Conservation (phyloP, 92 coral and sea anemone genomes). For the Paragorgia papillata region DNA sequence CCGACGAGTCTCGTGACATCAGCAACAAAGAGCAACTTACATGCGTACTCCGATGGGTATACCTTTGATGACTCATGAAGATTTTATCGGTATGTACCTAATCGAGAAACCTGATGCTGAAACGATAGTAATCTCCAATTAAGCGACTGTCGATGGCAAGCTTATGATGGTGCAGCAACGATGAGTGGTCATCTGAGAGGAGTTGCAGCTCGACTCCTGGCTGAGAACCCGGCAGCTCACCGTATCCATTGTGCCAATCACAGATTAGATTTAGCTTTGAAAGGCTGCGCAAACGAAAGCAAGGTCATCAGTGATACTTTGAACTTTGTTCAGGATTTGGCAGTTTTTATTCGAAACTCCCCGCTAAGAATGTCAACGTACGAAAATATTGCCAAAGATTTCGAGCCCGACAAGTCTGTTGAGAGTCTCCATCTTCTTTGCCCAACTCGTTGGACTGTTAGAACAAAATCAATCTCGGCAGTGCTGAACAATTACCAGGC, state of each 20-base stretch:
- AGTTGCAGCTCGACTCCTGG: conserved; percentile 20
- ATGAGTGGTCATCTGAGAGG: conserved; percentile 36
- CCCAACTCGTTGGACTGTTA: conserved; percentile 9
- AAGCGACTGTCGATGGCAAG: conserved; percentile 37
- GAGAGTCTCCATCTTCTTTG: conserved; percentile 12
- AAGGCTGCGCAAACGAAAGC: conserved; percentile 29
- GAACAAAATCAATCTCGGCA: conserved; percentile 6
- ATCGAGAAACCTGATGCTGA: conserved; percentile 41
- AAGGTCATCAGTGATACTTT: conserved; percentile 9
- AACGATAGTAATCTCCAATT: conserved; percentile 19
- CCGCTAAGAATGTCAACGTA: conserved; percentile 1
- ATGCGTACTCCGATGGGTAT: conserved; percentile 35
- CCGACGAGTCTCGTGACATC: conserved; percentile 27
- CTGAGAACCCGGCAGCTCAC: conserved; percentile 18
- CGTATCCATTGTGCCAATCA: conserved; percentile 26
- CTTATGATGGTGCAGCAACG: conserved; percentile 42
- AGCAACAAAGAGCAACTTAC: conserved; percentile 40
- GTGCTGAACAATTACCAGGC: conserved; percentile 11
- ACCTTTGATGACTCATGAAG: conserved; percentile 23
- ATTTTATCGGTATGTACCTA: conserved; percentile 38
- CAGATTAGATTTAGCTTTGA: conserved; percentile 28
- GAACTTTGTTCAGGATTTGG: conserved; percentile 16
- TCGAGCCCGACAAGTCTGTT: conserved; percentile 4
- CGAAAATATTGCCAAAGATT: neutral
- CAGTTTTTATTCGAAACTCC: conserved; percentile 11